Evolutionary conservation across 2,797 vertebrate species (phyloP).

Genomic region (Arnoldichthys spilopterus): DNA sequence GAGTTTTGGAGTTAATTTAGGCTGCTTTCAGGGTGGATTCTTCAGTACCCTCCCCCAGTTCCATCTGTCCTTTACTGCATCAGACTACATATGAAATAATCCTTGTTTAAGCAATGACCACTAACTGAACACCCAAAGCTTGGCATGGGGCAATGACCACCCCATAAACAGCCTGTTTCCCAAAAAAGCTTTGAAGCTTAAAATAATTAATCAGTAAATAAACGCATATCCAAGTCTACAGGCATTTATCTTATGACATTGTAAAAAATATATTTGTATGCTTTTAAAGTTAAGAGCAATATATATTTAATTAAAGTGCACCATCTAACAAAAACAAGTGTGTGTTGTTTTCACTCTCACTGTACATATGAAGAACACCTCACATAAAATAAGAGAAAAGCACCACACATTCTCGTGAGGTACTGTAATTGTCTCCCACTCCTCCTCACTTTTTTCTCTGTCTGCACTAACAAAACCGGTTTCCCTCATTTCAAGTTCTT

Average conservation of each 20-base stretch:
- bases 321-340: no score
- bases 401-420: neutral
- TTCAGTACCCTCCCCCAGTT: slow-evolving; percentile 8
- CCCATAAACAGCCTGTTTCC: neutral
- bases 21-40: neutral
- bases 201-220: neutral
- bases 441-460: neutral
- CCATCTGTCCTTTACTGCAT: slow-evolving; percentile 33
- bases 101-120: neutral
- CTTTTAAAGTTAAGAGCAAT: no score
- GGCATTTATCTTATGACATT: no score
- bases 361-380: no score
- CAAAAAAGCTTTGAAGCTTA: neutral
- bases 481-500: neutral
- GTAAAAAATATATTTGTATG: no score
- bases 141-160: neutral
- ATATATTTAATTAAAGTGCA: no score
- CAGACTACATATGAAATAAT: slow-evolving; percentile 24
- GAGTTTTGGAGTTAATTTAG: slow-evolving; percentile 3
- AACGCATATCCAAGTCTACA: no score
- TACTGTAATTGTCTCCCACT: neutral
- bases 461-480: neutral
- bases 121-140: slow-evolving; percentile 9
- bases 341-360: no score
- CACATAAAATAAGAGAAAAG: no score